Evolutionary conservation across 2,888 invertebrate species (phyloP).

Genomic region (Biston betularia): DNA sequence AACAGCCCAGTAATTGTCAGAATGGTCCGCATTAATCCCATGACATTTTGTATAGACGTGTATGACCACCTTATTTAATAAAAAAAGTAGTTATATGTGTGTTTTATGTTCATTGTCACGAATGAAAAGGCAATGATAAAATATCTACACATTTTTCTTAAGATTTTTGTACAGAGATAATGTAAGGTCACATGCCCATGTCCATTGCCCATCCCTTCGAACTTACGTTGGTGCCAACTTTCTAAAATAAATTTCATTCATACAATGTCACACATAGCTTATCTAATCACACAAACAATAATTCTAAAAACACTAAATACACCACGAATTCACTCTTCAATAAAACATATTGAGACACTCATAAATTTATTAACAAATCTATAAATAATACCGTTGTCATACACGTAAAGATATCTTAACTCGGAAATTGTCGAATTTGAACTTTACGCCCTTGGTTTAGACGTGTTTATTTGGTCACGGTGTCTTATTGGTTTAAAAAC

Average conservation of each 20-base stretch:
- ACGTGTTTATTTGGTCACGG: constrained; percentile 24
- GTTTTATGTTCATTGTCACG: neutral
- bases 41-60: too few relatives aligned
- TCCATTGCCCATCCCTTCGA: constrained; percentile 5
- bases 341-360: constrained; percentile 65
- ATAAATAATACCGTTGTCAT: constrained; percentile 67
- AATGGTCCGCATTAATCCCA: too few relatives aligned
- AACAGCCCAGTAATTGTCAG: too few relatives aligned
- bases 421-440: constrained; percentile 32
- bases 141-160: constrained; percentile 5
- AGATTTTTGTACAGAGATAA: constrained; percentile 16
- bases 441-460: constrained; percentile 41
- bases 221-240: constrained; percentile 44
- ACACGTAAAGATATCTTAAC: constrained; percentile 21
- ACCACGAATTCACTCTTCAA: constrained; percentile 65
- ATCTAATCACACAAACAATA: constrained; percentile 62
- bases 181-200: constrained; percentile 12
- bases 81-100: too few relatives aligned
- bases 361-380: constrained; percentile 81
- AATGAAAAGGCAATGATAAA: constrained; percentile 18
- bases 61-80: too few relatives aligned
- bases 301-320: constrained; percentile 45
- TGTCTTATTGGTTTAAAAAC: constrained; percentile 49
- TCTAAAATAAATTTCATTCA: constrained; percentile 59
- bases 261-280: constrained; percentile 55